Evolutionary conservation across 2,888 invertebrate species (phyloP).

Genomic region (Holacanthella duospinosa): DNA sequence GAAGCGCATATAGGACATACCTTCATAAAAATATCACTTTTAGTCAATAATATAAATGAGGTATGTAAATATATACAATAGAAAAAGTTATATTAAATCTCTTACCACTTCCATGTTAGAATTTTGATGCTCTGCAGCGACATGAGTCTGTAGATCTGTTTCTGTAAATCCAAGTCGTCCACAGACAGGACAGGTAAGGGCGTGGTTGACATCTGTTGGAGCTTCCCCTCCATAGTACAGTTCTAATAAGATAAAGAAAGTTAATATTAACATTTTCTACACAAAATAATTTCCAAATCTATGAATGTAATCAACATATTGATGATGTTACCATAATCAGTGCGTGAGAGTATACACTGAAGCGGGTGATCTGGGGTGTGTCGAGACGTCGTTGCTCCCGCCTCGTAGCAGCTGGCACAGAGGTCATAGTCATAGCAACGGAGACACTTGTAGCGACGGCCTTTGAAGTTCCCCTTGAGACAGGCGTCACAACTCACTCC

Average conservation of each 20-base stretch:
- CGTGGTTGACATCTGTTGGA: slow-evolving; percentile 78
- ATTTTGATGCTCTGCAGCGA: slow-evolving; percentile 81
- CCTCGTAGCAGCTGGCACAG: slow-evolving; percentile 91
- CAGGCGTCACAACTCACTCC: slow-evolving; percentile 99
- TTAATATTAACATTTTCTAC: slow-evolving; percentile 9
- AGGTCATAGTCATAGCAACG: slow-evolving; percentile 99
- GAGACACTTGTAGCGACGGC: slow-evolving; percentile 96
- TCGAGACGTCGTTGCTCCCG: slow-evolving; percentile 77
- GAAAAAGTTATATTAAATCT: no score
- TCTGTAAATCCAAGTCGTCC: slow-evolving; percentile 93
- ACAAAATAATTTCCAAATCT: neutral
- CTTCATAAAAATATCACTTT: slow-evolving; percentile 45
- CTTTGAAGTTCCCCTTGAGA: slow-evolving; percentile 93
- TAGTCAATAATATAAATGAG: neutral
- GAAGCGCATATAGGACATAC: slow-evolving; percentile 97
- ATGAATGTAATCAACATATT: neutral
- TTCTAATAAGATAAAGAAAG: slow-evolving; percentile 48
- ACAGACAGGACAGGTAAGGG: slow-evolving; percentile 96
- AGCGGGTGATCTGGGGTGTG: slow-evolving; percentile 95
- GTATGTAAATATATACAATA: neutral
- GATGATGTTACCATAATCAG: slow-evolving; percentile 75
- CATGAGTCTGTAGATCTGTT: slow-evolving; percentile 78
- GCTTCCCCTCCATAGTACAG: slow-evolving; percentile 93
- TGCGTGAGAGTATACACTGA: slow-evolving; percentile 95
- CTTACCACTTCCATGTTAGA: slow-evolving; percentile 77